Conservation (phyloP, 2,888 invertebrate species). For the Tholera decimalis region DNA sequence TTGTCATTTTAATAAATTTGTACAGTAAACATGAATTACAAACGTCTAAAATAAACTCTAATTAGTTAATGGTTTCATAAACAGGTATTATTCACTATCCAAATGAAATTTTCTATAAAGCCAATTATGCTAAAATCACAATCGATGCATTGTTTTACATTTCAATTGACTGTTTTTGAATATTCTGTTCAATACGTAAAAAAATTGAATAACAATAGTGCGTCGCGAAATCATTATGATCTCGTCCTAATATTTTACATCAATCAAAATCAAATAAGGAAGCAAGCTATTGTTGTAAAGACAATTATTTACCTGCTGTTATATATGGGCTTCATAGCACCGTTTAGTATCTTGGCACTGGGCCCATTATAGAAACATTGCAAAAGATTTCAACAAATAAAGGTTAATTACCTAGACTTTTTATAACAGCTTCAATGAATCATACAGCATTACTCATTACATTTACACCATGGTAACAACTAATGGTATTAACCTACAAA, state of each 20-base stretch:
- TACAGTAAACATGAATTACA: constrained; percentile 35
- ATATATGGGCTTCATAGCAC: constrained; percentile 20
- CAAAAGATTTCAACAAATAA: constrained; percentile 14
- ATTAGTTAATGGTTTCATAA: constrained; percentile 37
- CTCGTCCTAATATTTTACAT: constrained; percentile 16
- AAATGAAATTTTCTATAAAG: constrained; percentile 12
- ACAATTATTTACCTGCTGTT: constrained; percentile 29
- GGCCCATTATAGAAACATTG: constrained; percentile 10
- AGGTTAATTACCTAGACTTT: constrained; percentile 16
- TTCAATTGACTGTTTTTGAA: constrained; percentile 1
- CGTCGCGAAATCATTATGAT: constrained; percentile 14
- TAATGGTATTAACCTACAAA: constrained; percentile 53
- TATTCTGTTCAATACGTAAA: constrained; percentile 7
- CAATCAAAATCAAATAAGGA: constrained; percentile 28
- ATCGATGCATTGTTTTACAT: constrained; percentile 24
- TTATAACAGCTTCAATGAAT: constrained; percentile 34
- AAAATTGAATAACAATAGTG: constrained; percentile 19
- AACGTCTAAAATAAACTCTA: constrained; percentile 51
- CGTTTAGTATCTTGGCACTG: constrained; percentile 26
- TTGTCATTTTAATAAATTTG: constrained; percentile 41
- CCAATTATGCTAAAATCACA: background rate
- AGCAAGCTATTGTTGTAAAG: constrained; percentile 39
- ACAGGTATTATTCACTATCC: constrained; percentile 27
- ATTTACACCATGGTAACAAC: constrained; percentile 28
- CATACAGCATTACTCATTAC: constrained; percentile 38